Percentiles rank a stretch among this genome's conserved stretches.
Conservation (phyloP, 2,797 vertebrate species). For the Semotilus atromaculatus region DNA sequence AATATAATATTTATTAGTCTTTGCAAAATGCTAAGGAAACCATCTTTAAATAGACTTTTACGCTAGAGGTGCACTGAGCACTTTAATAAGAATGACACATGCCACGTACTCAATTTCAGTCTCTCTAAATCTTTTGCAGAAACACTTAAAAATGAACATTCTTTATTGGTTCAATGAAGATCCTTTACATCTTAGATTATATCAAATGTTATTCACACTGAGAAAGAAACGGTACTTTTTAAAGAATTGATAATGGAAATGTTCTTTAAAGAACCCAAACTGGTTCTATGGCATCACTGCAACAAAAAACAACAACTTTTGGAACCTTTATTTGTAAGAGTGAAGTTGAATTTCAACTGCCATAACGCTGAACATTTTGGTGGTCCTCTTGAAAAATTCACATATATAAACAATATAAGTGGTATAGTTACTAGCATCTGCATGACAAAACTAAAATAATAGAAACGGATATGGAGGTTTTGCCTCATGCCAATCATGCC, state of each 20-base stretch:
- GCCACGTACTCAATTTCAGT: not conserved
- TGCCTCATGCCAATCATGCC: conserved; percentile 1
- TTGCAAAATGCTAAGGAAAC: not conserved
- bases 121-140: conserved; percentile 4
- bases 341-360: not conserved
- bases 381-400: not conserved
- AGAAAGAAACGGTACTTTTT: too few species aligned
- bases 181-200: not conserved
- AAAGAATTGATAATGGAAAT: not conserved
- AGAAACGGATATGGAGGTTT: not conserved
- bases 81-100: conserved; percentile 19
- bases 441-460: conserved; percentile 22
- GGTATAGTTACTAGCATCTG: conserved; percentile 10
- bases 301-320: not conserved
- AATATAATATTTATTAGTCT: conserved; percentile 12
- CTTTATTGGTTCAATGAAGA: not conserved
- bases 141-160: not conserved
- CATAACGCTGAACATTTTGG: not conserved
- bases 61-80: conserved; percentile 14
- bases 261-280: not conserved
- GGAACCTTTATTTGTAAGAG: not conserved
- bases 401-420: conserved; percentile 2
- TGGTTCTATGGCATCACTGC: not conserved
- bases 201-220: not conserved
- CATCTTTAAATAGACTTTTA: not conserved